These are phyloP conservation scores for Luscinia megarhynchos DNA, from an alignment of 2,797 vertebrate genomes.

Conservation along the genomic window DNA sequence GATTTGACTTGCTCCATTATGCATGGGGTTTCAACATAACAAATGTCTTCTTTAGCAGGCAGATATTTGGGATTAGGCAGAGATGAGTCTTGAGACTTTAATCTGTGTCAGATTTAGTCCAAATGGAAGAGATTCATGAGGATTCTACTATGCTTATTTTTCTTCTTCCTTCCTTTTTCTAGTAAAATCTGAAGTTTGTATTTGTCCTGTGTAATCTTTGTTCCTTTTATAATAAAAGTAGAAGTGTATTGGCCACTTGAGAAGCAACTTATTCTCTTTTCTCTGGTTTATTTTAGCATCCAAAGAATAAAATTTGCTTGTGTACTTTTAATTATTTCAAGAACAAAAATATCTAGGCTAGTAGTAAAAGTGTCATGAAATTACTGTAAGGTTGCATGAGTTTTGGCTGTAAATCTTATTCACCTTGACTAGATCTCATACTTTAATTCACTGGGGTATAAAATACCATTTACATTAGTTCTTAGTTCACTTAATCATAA, in stretches of 20 bases:
- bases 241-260: conserved; percentile 45
- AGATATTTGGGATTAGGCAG: conserved; percentile 22
- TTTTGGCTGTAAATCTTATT: conserved; percentile 80
- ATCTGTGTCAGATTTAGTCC: conserved; percentile 1
- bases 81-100: not conserved
- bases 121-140: not conserved
- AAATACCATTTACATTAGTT: conserved; percentile 78
- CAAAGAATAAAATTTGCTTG: conserved; percentile 55
- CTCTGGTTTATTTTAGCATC: conserved; percentile 42
- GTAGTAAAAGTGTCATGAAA: conserved; percentile 76
- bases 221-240: conserved; percentile 11
- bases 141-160: not conserved
- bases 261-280: conserved; percentile 51
- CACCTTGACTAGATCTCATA: conserved; percentile 77
- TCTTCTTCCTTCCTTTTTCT: not conserved
- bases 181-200: not conserved
- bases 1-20: not conserved
- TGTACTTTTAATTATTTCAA: conserved; percentile 77
- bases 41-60: not conserved
- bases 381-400: conserved; percentile 78
- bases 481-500: conserved; percentile 82
- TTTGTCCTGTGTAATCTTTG: not conserved
- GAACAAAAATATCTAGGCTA: conserved; percentile 62
- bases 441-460: conserved; percentile 80
- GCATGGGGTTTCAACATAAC: not conserved